Base-by-base conservation (phyloP, 2,113 vertebrate genomes). In the Gavia stellata region DNA sequence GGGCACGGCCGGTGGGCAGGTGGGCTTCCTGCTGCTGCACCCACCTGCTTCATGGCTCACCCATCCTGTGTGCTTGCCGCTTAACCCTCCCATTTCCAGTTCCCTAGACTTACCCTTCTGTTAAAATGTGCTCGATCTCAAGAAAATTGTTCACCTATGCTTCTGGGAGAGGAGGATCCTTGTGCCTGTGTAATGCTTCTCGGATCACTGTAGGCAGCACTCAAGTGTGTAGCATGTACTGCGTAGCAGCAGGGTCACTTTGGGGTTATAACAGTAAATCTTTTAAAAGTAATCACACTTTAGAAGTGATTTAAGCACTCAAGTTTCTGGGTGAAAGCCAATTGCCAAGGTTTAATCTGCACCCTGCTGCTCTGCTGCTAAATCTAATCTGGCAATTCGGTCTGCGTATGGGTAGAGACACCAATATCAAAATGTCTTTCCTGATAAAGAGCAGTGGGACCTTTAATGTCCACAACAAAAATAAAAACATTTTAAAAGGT, bases 21-120 rank as follows among this genome's bases (percentile, higher is more conserved):
- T 94, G 80, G 92, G 62, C 94, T 80, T 87, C 72, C 49, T 50
- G 52, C 42, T 85, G 92, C 89, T 82, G 81, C 96, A 94, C 55
- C 15, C 40, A 13, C 65, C 52, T 40, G 4, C 82, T 63, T 68
- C 44, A 28, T 19, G 28, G 17, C 83, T 84, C 81, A 67, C 85
- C 91, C 83, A 38, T 61, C 97, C 92, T 49, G 15, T 36, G 3
- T 14, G 17, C 58, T 38, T 67, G 38, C 25, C 7, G 0, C 71
- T 55, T 71, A 63, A 81, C 68, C 21, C 66, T 36, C 44, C 58
- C 26, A 3, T 23, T 84, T 33, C 56, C 67, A 23, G 25, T 16
- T 71, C 34, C 25, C 28, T 52, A 6, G 21, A 18, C 20, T 71
- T n/a, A 8, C 0, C 26, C 21, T 34, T 34, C 38, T 62, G 33